Percentiles rank a stretch among this genome's conserved stretches.
phyloP scores from a whole-genome alignment of 2,888 invertebrate genomes.

The Dusona sp. region DNA sequence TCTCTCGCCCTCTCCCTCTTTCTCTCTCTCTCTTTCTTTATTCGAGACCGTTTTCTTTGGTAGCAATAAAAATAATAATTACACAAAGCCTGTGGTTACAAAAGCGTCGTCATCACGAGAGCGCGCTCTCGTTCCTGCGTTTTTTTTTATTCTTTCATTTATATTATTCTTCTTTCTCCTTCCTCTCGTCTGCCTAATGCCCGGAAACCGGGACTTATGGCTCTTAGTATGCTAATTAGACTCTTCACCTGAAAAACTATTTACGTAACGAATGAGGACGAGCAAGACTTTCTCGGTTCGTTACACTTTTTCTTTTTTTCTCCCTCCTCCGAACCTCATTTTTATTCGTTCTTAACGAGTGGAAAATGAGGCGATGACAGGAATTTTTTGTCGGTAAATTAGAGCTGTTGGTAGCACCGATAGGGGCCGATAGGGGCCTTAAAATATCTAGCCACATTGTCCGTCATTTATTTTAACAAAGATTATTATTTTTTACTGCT shows the following conservation, averaged over 20 bases:
- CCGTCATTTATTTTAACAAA: neutral
- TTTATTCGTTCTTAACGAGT: neutral
- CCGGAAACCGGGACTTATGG: conserved; percentile 9
- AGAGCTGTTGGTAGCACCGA: neutral
- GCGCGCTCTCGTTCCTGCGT: neutral
- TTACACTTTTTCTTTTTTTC: conserved; percentile 15
- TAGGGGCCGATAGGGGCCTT: neutral
- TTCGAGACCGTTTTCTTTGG: conserved; percentile 6
- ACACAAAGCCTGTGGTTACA: conserved; percentile 12
- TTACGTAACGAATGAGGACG: conserved; percentile 35
- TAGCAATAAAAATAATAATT: conserved; percentile 16
- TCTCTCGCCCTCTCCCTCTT: neutral
- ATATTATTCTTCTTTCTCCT: neutral
- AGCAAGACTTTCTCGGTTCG: conserved; percentile 16
- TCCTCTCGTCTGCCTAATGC: neutral
- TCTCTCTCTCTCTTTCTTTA: neutral
- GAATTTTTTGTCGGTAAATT: neutral
- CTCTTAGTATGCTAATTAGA: conserved; percentile 24
- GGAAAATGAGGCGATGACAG: conserved; percentile 29
- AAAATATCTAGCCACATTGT: neutral
- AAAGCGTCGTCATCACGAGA: conserved; percentile 25
- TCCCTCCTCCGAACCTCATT: neutral
- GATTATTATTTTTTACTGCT: neutral
- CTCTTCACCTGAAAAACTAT: conserved; percentile 8
- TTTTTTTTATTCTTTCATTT: conserved; percentile 14